Evolutionary conservation across 2,888 invertebrate genomes (phyloP).

Genomic region (Sinohyriopsis cumingii): DNA sequence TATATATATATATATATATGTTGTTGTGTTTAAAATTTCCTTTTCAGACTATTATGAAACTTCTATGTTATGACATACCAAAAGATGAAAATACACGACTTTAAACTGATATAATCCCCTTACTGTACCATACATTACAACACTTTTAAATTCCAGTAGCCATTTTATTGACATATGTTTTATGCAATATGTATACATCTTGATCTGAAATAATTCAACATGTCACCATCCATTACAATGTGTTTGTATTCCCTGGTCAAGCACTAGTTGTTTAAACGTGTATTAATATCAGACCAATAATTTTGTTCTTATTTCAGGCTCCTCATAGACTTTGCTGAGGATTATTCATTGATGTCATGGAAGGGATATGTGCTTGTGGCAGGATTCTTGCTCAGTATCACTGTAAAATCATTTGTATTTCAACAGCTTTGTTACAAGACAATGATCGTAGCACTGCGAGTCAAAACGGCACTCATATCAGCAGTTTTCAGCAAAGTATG

Average conservation of each 20-base stretch:
- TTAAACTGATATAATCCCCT: neutral
- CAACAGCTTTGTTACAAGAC: conserved; percentile 90
- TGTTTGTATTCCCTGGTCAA: neutral
- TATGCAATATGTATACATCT: no score
- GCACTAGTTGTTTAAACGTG: neutral
- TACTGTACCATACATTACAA: neutral
- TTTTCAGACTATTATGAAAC: no score
- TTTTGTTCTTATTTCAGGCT: conserved; percentile 42
- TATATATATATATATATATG: no score
- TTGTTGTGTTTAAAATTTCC: no score
- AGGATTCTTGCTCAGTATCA: conserved; percentile 77
- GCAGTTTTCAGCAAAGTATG: conserved; percentile 87
- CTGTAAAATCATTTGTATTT: conserved; percentile 86
- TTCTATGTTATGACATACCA: neutral
- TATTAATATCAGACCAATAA: neutral
- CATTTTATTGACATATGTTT: no score
- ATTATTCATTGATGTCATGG: conserved; percentile 78
- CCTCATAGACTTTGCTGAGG: conserved; percentile 58
- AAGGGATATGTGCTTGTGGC: conserved; percentile 85
- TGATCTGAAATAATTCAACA: no score
- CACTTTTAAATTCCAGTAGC: neutral
- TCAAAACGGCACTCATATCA: conserved; percentile 88
- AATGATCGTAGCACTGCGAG: conserved; percentile 87
- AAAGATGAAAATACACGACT: neutral
- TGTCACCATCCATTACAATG: neutral